phyloP scores from a whole-genome alignment of 2,888 invertebrate genomes.

The Callimorpha dominula region DNA sequence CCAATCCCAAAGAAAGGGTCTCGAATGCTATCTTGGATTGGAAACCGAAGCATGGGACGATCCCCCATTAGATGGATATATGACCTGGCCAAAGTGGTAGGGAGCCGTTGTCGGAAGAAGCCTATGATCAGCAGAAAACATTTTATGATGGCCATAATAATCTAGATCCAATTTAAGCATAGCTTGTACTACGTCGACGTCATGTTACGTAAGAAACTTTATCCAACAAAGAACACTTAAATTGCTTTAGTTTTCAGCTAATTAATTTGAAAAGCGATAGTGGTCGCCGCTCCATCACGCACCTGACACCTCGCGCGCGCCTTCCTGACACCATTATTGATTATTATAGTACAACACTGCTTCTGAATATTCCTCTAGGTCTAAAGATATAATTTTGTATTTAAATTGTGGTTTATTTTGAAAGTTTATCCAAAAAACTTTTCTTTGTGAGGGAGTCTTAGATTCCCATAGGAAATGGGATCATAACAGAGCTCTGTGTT shows the following conservation, averaged over 20 bases:
- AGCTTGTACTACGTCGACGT: background rate
- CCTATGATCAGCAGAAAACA: too few species aligned
- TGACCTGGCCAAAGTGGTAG: too few species aligned
- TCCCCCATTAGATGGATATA: too few species aligned
- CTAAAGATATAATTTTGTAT: background rate
- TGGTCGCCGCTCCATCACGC: slow-evolving; percentile 4
- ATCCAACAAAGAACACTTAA: background rate
- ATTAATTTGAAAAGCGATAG: slow-evolving; percentile 3
- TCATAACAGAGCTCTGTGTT: too few species aligned
- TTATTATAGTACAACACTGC: background rate
- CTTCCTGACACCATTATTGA: background rate
- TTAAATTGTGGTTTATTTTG: background rate
- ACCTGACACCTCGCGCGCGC: background rate
- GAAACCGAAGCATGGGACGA: too few species aligned
- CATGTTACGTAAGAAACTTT: background rate
- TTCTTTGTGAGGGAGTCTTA: background rate
- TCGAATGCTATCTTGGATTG: too few species aligned
- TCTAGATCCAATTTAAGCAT: too few species aligned
- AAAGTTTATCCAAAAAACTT: background rate
- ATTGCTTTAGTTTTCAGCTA: background rate
- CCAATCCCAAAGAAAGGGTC: too few species aligned
- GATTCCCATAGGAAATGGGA: background rate
- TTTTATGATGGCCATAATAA: too few species aligned
- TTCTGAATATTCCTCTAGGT: background rate
- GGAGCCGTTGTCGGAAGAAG: too few species aligned